Base-by-base conservation (phyloP, 1,140 invertebrate species). In the Bombus balteatus region DNA sequence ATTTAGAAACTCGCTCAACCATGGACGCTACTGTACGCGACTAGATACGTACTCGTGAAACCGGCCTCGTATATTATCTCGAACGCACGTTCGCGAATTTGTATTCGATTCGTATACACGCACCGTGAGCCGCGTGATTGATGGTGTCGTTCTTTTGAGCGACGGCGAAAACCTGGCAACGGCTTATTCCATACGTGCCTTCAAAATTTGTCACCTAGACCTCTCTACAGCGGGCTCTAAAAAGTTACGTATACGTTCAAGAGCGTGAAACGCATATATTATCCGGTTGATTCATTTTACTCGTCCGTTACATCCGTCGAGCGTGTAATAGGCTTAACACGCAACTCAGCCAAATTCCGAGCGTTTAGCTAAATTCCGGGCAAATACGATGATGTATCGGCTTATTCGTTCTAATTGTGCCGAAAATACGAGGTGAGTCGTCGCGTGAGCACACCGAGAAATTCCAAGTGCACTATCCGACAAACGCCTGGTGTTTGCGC, bases 101-200 rank as follows among this genome's bases (percentile, higher is more conserved):
- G 57, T 47, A 72, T 62, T 72, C 83, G 41, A 37, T 2, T 65
- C 57, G 78, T 41, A 68, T 80, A 43, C 57, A 53, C 65, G 75
- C 59, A 65, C 9, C 57, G 53, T 39, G 28, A 13, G n/a, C 34
- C 74, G 53, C 53, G 77, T 85, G 83, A 85, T 72, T 59, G 83
- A 84, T 84, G 76, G 32, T 59, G 39, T 10, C 75, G 53, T 79
- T 62, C 76, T 84, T 79, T 84, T n/a, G 34, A 79, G 32, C 66
- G 47, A 70, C 53, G 37, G 32, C 65, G 82, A 47, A 71, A 79
- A 72, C 25, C 66, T 84, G 76, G 32, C 83, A 66, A 18, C 70
- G 53, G 12, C 47, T 59, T 34, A 37, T 43, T 72, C 47, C 47
- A 28, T 71, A 41, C 66, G n/a, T 65, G 71, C 41, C 41, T 65